A percentile compares a stretch with the other conserved stretches of the same genome.
phyloP scores from a whole-genome alignment of 2,113 vertebrate genomes.

The Prinia subflava region DNA sequence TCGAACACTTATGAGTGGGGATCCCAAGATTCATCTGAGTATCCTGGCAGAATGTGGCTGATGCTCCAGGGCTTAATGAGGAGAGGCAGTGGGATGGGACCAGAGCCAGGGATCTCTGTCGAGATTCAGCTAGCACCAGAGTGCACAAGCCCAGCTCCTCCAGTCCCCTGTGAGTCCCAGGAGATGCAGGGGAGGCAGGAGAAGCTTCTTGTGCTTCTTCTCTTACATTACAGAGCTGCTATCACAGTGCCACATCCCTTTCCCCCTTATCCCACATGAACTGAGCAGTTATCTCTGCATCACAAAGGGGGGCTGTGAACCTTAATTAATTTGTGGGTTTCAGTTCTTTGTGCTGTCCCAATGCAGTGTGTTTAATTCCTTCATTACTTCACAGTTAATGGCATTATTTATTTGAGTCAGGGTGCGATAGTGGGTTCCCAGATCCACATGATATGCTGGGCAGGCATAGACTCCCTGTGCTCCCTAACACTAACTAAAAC shows the following conservation, averaged over 20 bases:
- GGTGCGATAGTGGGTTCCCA: accelerated
- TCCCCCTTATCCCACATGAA: not conserved
- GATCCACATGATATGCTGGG: accelerated
- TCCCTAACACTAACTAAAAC: not conserved
- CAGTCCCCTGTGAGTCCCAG: not conserved
- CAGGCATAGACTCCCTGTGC: not conserved
- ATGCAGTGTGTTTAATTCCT: not conserved
- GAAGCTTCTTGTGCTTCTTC: not conserved
- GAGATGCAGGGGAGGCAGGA: not conserved
- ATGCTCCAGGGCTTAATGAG: not conserved
- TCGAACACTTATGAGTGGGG: not conserved
- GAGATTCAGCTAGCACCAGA: accelerated
- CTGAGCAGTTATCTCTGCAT: not conserved
- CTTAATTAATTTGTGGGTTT: conserved; percentile 26
- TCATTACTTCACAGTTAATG: not conserved
- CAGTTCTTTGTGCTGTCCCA: not conserved
- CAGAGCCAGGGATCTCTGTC: not conserved
- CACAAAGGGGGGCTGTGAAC: not conserved
- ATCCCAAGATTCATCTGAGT: not conserved
- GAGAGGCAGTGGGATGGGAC: not conserved
- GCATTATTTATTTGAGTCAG: not conserved
- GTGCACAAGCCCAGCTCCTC: accelerated
- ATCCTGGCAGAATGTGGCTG: not conserved
- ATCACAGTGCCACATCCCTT: not conserved
- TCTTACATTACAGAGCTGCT: not conserved